These are phyloP conservation scores for Mastomys natalensis DNA, from an alignment of 2,113 vertebrate species.

Conservation along the genomic window DNA sequence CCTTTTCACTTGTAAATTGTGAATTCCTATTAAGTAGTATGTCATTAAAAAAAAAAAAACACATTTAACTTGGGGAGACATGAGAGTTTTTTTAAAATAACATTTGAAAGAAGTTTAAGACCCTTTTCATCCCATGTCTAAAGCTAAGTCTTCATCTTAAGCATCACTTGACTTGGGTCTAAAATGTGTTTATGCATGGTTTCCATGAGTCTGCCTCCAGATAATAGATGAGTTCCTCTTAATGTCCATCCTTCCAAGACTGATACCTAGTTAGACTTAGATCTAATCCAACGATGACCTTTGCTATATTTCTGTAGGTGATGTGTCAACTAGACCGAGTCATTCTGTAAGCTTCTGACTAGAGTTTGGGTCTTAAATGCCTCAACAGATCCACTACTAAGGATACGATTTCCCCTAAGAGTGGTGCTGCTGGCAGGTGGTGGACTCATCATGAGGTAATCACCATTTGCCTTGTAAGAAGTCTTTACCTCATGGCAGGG, in stretches of 20 bases:
- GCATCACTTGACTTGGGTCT: not conserved
- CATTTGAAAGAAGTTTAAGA: not conserved
- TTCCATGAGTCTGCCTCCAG: not conserved
- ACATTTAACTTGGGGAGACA: slow-evolving; percentile 46
- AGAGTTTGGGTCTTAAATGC: not conserved
- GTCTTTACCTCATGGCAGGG: not conserved
- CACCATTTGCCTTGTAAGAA: not conserved
- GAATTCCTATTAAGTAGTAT: not conserved
- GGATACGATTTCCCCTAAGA: no score
- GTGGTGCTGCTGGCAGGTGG: not conserved
- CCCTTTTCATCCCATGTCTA: not conserved
- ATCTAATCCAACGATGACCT: not conserved
- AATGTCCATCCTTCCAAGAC: not conserved
- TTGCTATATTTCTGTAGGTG: not conserved
- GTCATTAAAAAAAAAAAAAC: not conserved
- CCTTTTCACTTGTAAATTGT: not conserved
- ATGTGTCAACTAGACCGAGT: not conserved
- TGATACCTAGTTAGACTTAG: not conserved
- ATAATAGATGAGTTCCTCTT: not conserved
- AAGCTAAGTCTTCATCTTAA: not conserved
- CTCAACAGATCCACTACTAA: not conserved
- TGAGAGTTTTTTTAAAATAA: not conserved
- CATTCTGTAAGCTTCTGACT: not conserved
- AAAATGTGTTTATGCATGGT: not conserved
- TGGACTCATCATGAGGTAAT: not conserved